phyloP scores from a whole-genome alignment of 1,140 invertebrate species.

The Stenopsyche tienmushanensis region DNA sequence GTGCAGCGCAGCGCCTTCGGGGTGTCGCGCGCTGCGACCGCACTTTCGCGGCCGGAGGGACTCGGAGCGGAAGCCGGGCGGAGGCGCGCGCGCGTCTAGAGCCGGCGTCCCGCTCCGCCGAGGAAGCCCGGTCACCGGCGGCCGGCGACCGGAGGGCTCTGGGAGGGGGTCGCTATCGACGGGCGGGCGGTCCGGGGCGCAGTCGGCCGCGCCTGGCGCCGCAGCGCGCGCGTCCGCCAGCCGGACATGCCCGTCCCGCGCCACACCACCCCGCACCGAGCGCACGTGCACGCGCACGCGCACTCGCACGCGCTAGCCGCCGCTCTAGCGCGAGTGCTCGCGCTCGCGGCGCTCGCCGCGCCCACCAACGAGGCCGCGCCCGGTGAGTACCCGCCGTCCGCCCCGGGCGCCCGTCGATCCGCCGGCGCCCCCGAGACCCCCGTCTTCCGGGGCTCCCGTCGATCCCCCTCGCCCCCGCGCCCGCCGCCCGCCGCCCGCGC shows the following conservation, averaged over 20 bases:
- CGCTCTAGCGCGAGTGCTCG: background rate
- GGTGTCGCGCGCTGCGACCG: no score
- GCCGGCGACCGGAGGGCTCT: background rate
- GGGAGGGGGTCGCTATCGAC: conserved; percentile 23
- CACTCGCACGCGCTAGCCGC: background rate
- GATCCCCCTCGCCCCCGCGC: background rate
- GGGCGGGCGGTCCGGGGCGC: conserved; percentile 48
- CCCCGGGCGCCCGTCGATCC: background rate
- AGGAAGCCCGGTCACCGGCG: background rate
- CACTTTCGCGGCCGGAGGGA: no score
- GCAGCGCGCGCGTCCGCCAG: conserved; percentile 47
- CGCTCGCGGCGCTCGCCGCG: background rate
- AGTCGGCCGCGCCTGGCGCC: conserved; percentile 48
- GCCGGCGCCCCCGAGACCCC: background rate
- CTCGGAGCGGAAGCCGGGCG: no score
- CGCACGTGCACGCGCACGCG: conserved; percentile 18
- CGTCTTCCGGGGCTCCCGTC: no score
- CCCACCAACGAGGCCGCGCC: no score
- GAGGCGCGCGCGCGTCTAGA: no score
- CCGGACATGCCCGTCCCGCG: conserved; percentile 34
- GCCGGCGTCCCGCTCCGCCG: no score
- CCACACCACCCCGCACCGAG: conserved; percentile 36
- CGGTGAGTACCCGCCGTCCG: no score
- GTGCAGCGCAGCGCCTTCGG: no score
- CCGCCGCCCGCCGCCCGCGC: background rate